Evolutionary conservation across 2,113 vertebrate genomes (phyloP), one percentile per base, ranked within the genome.

Genomic region (Nyctibius bracteatus): DNA sequence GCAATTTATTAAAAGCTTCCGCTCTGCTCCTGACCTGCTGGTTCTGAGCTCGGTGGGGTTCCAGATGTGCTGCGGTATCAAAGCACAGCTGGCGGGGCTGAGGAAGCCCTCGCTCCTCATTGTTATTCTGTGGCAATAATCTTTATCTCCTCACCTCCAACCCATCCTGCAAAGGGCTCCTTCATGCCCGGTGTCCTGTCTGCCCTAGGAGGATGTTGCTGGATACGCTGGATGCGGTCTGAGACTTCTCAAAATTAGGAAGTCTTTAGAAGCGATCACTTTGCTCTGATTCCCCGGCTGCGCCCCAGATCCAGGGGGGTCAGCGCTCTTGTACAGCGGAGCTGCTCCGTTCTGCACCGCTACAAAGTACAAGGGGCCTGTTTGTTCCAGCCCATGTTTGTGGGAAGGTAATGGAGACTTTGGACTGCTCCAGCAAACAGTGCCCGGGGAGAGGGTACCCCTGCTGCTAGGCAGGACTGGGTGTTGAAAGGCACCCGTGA

Each of bases 1-100:
- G 96, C 70, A 57, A 79, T 91, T 95, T 91, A 95, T 96, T 94
- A 95, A 96, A 96, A 75, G 81, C 95, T 96, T 97, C 95, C 86
- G 17, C 84, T 89, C 41, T 1, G 57, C 84, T 96, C 61, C 91
- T 95, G 94, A 96, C 95, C 95, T 92, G 92, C 92, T 94, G 91
- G 94, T 96, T 96, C 59, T 63, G 95, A 91, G 94, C 96, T 96
- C 94, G 39, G 90, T 91, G 96, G 90, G 90, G 88, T 93, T 92
- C 95, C 96, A 96, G 96, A 97, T 96, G 96, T 96, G 95, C 96
- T 92, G 73, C 18, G 23, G 70, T 92, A 85, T 94, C 88, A 79
- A 65, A 96, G 96, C 91, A 85, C 95, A 96, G 94, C 95, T 96
- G 91, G 77, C 1, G 39, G 57, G 59, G 80, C 90, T 65, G 61